phyloP scores from a whole-genome alignment of 2,888 invertebrate species.

The Lasioglossum zephyrum region DNA sequence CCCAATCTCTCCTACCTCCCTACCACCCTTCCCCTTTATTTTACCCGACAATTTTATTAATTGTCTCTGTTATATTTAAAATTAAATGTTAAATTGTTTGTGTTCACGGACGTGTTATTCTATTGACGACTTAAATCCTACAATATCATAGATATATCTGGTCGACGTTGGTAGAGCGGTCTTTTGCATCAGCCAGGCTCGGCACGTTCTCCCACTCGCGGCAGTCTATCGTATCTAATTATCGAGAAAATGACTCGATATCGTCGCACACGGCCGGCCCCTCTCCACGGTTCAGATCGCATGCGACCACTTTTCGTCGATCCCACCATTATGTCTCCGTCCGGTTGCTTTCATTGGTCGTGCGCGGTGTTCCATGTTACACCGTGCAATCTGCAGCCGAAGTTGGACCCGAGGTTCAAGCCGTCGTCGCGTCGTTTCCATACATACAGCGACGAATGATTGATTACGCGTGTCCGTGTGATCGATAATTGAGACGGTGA shows the following conservation, averaged over 20 bases:
- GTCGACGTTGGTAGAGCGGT: conserved; percentile 33
- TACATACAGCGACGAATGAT: conserved; percentile 22
- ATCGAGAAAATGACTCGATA: conserved; percentile 73
- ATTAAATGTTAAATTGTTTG: too few species aligned
- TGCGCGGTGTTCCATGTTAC: background rate
- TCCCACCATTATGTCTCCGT: conserved; percentile 42
- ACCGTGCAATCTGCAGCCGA: background rate
- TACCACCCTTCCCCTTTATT: too few species aligned
- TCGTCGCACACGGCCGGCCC: conserved; percentile 37
- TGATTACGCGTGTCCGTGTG: conserved; percentile 42
- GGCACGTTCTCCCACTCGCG: conserved; percentile 63
- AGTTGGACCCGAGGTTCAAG: background rate
- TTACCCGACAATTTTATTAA: too few species aligned
- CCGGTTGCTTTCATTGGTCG: background rate
- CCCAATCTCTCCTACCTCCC: too few species aligned
- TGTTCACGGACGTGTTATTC: too few species aligned
- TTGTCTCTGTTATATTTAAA: too few species aligned
- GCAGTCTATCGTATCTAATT: conserved; percentile 70
- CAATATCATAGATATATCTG: background rate
- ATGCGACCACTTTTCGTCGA: conserved; percentile 31
- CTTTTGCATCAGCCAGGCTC: conserved; percentile 55
- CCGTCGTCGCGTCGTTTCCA: background rate
- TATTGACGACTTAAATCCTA: too few species aligned
- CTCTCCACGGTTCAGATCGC: conserved; percentile 28
- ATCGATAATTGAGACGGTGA: conserved; percentile 67